phyloP scores from a whole-genome alignment of 2,797 vertebrate genomes.

The Lepus townsendii region DNA sequence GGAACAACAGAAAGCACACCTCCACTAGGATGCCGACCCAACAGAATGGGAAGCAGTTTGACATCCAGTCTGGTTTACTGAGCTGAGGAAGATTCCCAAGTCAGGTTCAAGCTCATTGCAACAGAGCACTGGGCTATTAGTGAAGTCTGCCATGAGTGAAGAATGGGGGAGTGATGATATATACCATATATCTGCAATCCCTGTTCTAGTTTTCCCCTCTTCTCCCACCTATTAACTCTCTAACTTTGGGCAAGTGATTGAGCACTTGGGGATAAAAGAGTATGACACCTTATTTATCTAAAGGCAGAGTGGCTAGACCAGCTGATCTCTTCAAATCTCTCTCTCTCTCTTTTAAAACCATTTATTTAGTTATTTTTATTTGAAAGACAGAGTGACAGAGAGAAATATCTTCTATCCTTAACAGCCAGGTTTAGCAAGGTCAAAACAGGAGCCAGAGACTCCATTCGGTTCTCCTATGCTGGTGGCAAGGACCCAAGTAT shows the following conservation, averaged over 20 bases:
- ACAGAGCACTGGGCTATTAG: not conserved
- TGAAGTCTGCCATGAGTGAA: not conserved
- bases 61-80: not conserved
- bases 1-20: not conserved
- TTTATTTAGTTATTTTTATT: too few relatives aligned
- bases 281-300: conserved; percentile 37
- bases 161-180: not conserved
- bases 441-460: too few relatives aligned
- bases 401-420: too few relatives aligned
- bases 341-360: not conserved
- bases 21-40: not conserved
- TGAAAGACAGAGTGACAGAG: too few relatives aligned
- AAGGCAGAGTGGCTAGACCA: not conserved
- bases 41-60: conserved; percentile 4
- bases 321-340: conserved; percentile 26
- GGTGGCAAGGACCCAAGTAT: too few relatives aligned
- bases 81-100: conserved; percentile 21
- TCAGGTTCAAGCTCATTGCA: not conserved
- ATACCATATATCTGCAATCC: not conserved
- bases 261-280: conserved; percentile 12
- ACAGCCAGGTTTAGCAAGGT: too few relatives aligned
- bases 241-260: conserved; percentile 63
- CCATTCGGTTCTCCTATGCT: too few relatives aligned
- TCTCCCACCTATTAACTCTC: conserved; percentile 20
- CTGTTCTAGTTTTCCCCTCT: not conserved